phyloP scores from a whole-genome alignment of 2,888 invertebrate genomes.

The Andricus quercusramuli region DNA sequence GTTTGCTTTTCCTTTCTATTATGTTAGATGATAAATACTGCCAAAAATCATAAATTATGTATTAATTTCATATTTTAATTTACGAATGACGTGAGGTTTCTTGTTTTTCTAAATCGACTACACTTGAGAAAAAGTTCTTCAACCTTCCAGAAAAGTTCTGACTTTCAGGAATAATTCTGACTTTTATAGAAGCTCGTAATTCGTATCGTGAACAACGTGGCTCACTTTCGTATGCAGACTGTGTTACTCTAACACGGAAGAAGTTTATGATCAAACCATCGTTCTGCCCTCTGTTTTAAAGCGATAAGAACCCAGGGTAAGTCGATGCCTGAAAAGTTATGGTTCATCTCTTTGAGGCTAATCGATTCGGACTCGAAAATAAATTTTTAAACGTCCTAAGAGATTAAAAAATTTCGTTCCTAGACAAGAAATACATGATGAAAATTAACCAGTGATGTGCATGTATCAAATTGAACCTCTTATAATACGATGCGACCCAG shows the following conservation, averaged over 20 bases:
- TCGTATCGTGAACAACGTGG: conserved; percentile 15
- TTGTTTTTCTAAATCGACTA: background rate
- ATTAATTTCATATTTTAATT: too few species aligned
- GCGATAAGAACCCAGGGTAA: conserved; percentile 28
- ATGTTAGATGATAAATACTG: too few species aligned
- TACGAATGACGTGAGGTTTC: too few species aligned
- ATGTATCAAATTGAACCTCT: too few species aligned
- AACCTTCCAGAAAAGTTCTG: conserved; percentile 12
- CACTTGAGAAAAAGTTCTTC: background rate
- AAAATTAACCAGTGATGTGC: too few species aligned
- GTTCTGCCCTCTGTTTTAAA: conserved; percentile 36
- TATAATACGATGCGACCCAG: too few species aligned
- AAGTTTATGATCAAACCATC: conserved; percentile 40
- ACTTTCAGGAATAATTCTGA: conserved; percentile 8
- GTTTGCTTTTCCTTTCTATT: too few species aligned
- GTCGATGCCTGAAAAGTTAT: conserved; percentile 28
- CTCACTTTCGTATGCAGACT: conserved; percentile 29
- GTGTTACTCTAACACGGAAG: conserved; percentile 30
- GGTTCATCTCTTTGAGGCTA: conserved; percentile 15
- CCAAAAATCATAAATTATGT: too few species aligned
- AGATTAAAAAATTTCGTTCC: background rate
- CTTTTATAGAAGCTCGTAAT: conserved; percentile 13
- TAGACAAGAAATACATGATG: background rate
- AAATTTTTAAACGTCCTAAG: conserved; percentile 4
- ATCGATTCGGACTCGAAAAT: conserved; percentile 22